Evolutionary conservation across 2,888 invertebrate species (phyloP), one percentile per base, ranked within the genome.

Genomic region (Ochropacha duplaris): DNA sequence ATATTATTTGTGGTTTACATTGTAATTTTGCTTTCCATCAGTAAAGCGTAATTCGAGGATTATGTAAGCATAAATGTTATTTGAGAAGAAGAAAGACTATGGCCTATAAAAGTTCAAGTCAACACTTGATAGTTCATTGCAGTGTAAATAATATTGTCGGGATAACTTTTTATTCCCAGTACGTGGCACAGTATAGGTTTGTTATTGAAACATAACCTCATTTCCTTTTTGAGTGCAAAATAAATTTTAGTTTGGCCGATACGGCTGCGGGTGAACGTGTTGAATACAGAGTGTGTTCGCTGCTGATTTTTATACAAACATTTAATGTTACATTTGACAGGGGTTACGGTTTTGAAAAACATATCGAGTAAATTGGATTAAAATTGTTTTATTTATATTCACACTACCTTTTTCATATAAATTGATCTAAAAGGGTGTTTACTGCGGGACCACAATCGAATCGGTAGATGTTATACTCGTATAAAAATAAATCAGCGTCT

Each of bases 121-220:
- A 28, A 11, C 50, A 19, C 28, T 31, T 28, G 62, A 66, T 64
- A 64, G 64, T 62, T 64, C 61, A 58, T 62, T 57, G 56, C 34
- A 26, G 54, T 55, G 61, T 66, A 76, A 74, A 76, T 75, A 78
- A 12, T 71, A 76, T 76, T 75, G 68, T 58, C 57, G 58, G 54
- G 57, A 73, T 70, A 72, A 76, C 74, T 81, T 81, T 84, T 83
- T 82, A 81, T 81, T 81, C 80, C 57, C 62, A 57, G 63, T 71
- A 71, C 81, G 74, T 77, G 72, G 66, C 63, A 59, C 67, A 70
- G 80, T 75, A 79, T 81, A 79, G 72, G 79, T 79, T 79, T 84
- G 87, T 84, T 85, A 86, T 86, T 83, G 83, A 81, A 84, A 82
- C 76, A 83, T 86, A 86, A 86, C 86, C 82, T 76, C 78, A 80